These are phyloP conservation scores for Plectrocnemia conspersa DNA, from an alignment of 1,140 invertebrate species.

Conservation along the genomic window DNA sequence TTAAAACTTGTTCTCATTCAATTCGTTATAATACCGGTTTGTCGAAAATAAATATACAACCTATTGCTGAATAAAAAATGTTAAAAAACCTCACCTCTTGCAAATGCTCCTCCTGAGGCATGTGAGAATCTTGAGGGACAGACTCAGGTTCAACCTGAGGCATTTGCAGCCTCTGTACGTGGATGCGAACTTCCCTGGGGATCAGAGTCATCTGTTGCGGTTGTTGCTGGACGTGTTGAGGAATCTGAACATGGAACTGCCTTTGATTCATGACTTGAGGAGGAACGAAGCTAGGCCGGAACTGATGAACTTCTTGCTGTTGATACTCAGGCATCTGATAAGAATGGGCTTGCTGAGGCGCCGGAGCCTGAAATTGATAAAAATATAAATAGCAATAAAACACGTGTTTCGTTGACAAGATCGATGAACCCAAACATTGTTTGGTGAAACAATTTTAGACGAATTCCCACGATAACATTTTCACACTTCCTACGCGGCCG, in stretches of 20 bases:
- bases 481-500: no score
- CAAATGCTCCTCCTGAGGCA: slow-evolving; percentile 27
- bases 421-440: no score
- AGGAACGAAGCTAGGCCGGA: slow-evolving; percentile 19
- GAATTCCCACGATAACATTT: no score
- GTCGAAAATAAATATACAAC: no score
- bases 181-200: slow-evolving; percentile 49
- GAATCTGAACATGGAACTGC: slow-evolving; percentile 7
- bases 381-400: not conserved
- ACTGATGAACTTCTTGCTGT: slow-evolving; percentile 20
- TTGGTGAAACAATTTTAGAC: no score
- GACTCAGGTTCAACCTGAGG: slow-evolving; percentile 31
- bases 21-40: no score
- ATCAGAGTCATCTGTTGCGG: slow-evolving; percentile 30
- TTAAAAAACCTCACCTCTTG: no score
- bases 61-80: no score
- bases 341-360: slow-evolving; percentile 26
- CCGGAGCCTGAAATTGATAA: slow-evolving; percentile 26
- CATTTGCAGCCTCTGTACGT: slow-evolving; percentile 45
- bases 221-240: slow-evolving; percentile 8
- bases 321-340: slow-evolving; percentile 20
- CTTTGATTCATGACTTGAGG: slow-evolving; percentile 18
- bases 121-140: slow-evolving; percentile 31
- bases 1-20: no score
- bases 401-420: no score